Base-by-base conservation (phyloP, 1,140 invertebrate genomes). In the Drosophila eugracilis region DNA sequence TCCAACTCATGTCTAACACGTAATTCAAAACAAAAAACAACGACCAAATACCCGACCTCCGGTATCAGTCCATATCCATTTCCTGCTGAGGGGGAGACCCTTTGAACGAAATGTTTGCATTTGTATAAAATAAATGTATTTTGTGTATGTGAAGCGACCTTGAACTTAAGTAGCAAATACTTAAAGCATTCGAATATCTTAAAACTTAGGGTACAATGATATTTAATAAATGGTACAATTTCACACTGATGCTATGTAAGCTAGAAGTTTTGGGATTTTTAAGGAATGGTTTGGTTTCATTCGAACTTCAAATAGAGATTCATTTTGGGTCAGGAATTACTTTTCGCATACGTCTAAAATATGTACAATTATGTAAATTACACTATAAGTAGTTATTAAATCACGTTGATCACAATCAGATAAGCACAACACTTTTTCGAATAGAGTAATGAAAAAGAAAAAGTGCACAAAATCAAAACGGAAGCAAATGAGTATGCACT, bases 351-450 rank as follows among this genome's bases (percentile, higher is more conserved):
- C 15, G 19, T 39, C 69, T 53, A 75, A 58, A n/a, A 45, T 32
- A 67, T 89, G 28, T 81, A 88, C 84, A 88, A 32, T 86, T 52
- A 44, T 52, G 39, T 58, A 52, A 44, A 75, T 48, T 78, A 44
- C 15, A 70, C 65, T 69, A 60, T 75, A 32, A 66, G 36, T 47
- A 75, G 49, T 50, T 53, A 36, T 32, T 52, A 50, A 66, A 75
- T 75, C 37, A 69, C 39, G 44, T 55, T 67, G 70, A 83, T 79
- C 79, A 84, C 79, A 81, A 83, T 74, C 63, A 70, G 30, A 62
- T 63, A 72, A 86, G 65, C 75, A 75, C 75, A 78, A 84, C 52
- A 70, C 28, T 74, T 47, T 14, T 32, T 48, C 26, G 3, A 42
- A 39, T 5, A 37, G 50, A 42, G 34, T 26, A 71, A 60, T 32